phyloP scores from a whole-genome alignment of 2,797 vertebrate species.

The Poeciliopsis paucimaculata region DNA sequence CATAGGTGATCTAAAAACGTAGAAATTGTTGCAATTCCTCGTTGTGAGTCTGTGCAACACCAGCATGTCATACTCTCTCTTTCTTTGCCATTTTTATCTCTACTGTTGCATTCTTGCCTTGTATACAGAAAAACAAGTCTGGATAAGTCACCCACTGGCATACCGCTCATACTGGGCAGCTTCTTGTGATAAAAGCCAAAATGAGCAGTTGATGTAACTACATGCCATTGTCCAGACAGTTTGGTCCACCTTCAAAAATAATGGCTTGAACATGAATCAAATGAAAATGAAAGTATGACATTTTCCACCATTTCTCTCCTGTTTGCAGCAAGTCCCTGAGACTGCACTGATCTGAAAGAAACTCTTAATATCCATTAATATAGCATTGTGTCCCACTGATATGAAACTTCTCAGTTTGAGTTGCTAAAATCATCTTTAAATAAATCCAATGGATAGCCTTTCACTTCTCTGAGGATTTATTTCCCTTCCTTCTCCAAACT shows the following conservation, averaged over 20 bases:
- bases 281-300: not conserved
- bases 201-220: not conserved
- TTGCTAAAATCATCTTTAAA: not conserved
- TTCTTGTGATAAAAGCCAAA: not conserved
- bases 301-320: not conserved
- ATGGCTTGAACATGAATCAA: not conserved
- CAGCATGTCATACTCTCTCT: not conserved
- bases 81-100: not conserved
- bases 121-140: conserved; percentile 5
- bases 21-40: not conserved
- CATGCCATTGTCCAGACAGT: not conserved
- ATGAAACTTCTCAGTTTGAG: not conserved
- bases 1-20: not conserved
- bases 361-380: not conserved
- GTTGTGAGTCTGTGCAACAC: not conserved
- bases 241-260: not conserved
- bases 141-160: not conserved
- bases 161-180: not conserved
- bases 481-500: not conserved
- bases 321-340: not conserved
- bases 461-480: not conserved
- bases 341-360: not conserved
- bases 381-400: not conserved
- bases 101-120: not conserved
- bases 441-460: not conserved